Base-by-base conservation (phyloP, 2,113 vertebrate species). In the Anthoscopus minutus region DNA sequence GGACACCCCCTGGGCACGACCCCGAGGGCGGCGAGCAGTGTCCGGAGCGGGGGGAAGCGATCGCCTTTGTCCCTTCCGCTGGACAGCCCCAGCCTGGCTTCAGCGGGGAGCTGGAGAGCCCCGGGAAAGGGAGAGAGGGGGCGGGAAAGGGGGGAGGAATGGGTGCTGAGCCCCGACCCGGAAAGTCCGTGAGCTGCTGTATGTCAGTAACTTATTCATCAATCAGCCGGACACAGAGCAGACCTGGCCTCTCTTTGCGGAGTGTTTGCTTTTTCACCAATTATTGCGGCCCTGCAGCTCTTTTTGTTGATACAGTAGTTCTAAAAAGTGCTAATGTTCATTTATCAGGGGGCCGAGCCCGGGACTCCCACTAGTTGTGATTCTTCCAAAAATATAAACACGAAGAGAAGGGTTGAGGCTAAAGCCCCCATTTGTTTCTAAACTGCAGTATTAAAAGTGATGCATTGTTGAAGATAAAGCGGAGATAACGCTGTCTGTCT, bases 351-450 rank as follows among this genome's bases (percentile, higher is more conserved):
- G 98, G 94, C 97, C 97, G 94, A 95, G 97, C 94, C 97, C 91
- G 80, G 97, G 97, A 97, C 98, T 98, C 97, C 98, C 98, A 97
- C 98, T 98, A 97, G 98, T 98, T 98, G 98, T 97, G 98, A 98
- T 98, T 98, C 98, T 98, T 98, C 98, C 98, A 98, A 98, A 98
- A 99, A 98, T 99, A 99, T 99, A 99, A 99, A 99, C 99, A 99
- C 86, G 94, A 96, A 97, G 97, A 97, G 97, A 97, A 96, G 97
- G 97, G 97, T 97, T 96, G 97, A 98, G 98, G 98, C 98, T 98
- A 98, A 98, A 98, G 98, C 97, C 97, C 98, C 98, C 99, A 99
- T 99, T 99, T 98, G 98, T 98, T 99, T 98, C 98, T 98, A 98
- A 98, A 97, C 97, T 96, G 98, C 98, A 96, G 98, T 96, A 98